Evolutionary conservation across 2,113 vertebrate genomes (phyloP), one percentile per base, ranked within the genome.

Genomic region (Brachyistius frenatus): DNA sequence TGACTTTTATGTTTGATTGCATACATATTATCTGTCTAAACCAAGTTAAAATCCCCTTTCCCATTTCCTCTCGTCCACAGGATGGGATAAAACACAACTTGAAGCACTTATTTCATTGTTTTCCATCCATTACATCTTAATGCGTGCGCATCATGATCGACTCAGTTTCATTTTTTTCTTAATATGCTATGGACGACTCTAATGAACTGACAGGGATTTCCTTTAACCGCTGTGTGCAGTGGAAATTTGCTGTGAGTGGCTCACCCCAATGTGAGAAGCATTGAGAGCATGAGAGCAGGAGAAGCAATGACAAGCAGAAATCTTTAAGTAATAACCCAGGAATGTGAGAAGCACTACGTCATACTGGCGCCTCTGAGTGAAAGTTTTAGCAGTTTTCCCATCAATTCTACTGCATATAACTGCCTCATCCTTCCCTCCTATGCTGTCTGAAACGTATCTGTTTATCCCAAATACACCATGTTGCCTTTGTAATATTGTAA

Each of bases 311-410:
- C 87, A 82, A 82, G 82, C 68, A 66, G 85, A 93, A 91, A 92
- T 93, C 91, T 94, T 93, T 91, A 93, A 92, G 88, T 89, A 90
- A 94, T 93, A 91, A 92, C 44, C 35, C 84, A 89, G 89, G 91
- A 93, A 94, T 91, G 85, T 23, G 49, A 85, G 81, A 74, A 46
- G 75, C 53, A 75, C 66, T 73, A 88, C 87, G 86, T 93, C 91
- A 92, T 80, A 66, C 74, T 64, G 81, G 74, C 75, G 85, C 68
- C 84, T 70, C 71, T 80, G 87, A 89, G 63, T 76, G 78, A 88
- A 89, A 76, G 81, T 82, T 88, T 81, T 57, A 76, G 67, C 78
- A 79, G 85, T 78, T 89, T 87, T 85, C 76, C 84, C 79, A 82
- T 84, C 68, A 87, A 66, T 73, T 63, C 77, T 58, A 8, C 47